Base-by-base conservation (phyloP, 2,797 vertebrate genomes). In the Novumbra hubbsi region DNA sequence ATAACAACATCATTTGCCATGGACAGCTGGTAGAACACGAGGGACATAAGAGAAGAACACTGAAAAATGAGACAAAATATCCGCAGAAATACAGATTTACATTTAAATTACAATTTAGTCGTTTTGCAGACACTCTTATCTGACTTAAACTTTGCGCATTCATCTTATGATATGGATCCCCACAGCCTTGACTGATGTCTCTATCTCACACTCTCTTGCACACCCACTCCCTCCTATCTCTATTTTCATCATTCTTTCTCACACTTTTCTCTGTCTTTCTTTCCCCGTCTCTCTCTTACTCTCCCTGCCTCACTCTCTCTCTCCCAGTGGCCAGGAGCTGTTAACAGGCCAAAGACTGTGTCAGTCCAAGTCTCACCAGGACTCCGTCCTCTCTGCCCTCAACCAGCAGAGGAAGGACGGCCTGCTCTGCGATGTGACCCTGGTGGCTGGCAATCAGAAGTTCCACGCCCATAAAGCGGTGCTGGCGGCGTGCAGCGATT, bases 321-420 rank as follows among this genome's bases (percentile, higher is more conserved):
- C 32, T 24, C 65, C 52, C 84, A 95, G 94, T 67, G 90, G 95
- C 85, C 94, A 95, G 93, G 95, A 97, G 88, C 98, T 97, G 96
- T 94, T 98, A 93, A 97, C 96, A 86, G 97, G 97, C 92, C 96
- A 98, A 90, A 95, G 95, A 86, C 95, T 98, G 78, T 99, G 97
- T 92, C 97, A 97, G 87, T 98, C 97, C 2, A 96, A 95, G 87
- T 97, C 96, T 80, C 97, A 99, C 92, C 96, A 98, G 3, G 93
- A 97, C 89, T 94, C 92, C 0, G 96, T 99, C 74, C 92, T 99
- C 76, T 93, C 96, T 62, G 96, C 97, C 27, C 93, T 99, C 88
- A 99, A 99, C 87, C 97, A 98, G 80, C 97, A 98, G 90, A 95
- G 97, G 88, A 96, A 95, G 49, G 97, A 98, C 9, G 97, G 97